These are phyloP conservation scores for Timema cristinae DNA, from an alignment of 2,888 invertebrate genomes.

Conservation along the genomic window DNA sequence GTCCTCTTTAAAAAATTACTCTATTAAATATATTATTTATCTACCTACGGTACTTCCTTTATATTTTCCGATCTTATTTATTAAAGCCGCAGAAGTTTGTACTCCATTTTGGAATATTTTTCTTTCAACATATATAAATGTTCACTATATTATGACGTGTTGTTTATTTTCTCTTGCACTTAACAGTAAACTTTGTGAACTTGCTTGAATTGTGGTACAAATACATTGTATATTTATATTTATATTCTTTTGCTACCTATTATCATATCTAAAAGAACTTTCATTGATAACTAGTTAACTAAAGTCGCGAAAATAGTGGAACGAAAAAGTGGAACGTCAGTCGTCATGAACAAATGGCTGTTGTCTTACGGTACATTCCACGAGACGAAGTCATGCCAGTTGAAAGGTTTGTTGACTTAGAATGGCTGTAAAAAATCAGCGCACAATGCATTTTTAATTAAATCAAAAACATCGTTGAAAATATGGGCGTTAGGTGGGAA, in stretches of 20 bases:
- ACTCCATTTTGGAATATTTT: too few species aligned
- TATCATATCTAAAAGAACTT: constrained; percentile 2
- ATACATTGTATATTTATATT: background rate
- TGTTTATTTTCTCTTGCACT: too few species aligned
- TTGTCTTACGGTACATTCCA: background rate
- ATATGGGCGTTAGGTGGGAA: background rate
- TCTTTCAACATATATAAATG: too few species aligned
- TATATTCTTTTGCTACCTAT: background rate
- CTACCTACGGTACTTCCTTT: too few species aligned
- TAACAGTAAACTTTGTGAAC: too few species aligned
- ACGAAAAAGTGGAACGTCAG: background rate
- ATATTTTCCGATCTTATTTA: too few species aligned
- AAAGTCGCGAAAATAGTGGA: background rate
- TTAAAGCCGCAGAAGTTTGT: too few species aligned
- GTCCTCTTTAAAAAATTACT: too few species aligned
- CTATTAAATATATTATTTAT: too few species aligned
- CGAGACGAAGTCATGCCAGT: background rate
- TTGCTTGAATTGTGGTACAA: background rate
- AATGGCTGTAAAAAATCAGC: background rate
- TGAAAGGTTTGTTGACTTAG: constrained; percentile 6
- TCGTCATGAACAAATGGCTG: constrained; percentile 4
- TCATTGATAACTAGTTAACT: background rate
- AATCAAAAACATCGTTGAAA: background rate
- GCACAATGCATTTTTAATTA: background rate
- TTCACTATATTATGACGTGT: too few species aligned